These are phyloP conservation scores for Meiosimyza platycephala DNA, from an alignment of 2,888 invertebrate genomes.

Conservation along the genomic window DNA sequence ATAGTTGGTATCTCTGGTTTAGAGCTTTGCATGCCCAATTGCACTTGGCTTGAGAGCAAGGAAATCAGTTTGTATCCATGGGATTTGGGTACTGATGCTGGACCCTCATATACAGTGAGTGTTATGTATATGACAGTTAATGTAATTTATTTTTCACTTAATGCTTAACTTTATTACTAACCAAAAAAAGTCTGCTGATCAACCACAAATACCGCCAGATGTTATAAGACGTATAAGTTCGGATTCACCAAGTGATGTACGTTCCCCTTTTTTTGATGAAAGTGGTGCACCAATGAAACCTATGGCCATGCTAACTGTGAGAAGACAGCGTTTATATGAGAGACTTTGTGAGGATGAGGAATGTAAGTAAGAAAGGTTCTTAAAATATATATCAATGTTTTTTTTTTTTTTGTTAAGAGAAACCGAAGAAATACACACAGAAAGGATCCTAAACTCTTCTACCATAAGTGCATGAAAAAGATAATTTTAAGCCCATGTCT, in stretches of 20 bases:
- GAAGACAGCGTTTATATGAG: constrained; percentile 82
- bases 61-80: constrained; percentile 91
- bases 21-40: constrained; percentile 90
- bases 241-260: constrained; percentile 84
- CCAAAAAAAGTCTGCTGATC: constrained; percentile 76
- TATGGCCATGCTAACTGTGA: constrained; percentile 85
- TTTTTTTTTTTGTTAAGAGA: neutral
- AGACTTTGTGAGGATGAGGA: constrained; percentile 75
- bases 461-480: too few species aligned
- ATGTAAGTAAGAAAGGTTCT: constrained; percentile 49
- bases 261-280: constrained; percentile 92
- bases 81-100: constrained; percentile 95
- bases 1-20: constrained; percentile 91
- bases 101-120: constrained; percentile 80
- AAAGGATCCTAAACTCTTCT: too few species aligned
- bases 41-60: constrained; percentile 88
- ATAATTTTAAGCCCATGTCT: too few species aligned
- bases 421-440: too few species aligned
- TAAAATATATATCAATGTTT: neutral
- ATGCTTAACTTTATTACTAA: neutral
- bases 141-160: neutral
- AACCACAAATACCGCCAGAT: constrained; percentile 86
- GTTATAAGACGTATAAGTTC: constrained; percentile 88
- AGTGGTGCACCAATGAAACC: constrained; percentile 84
- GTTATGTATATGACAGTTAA: neutral